Evolutionary conservation across 64 coral and sea anemone genomes (phyloP), one percentile per base, ranked within the genome.

Genomic region (Actinia equina): DNA sequence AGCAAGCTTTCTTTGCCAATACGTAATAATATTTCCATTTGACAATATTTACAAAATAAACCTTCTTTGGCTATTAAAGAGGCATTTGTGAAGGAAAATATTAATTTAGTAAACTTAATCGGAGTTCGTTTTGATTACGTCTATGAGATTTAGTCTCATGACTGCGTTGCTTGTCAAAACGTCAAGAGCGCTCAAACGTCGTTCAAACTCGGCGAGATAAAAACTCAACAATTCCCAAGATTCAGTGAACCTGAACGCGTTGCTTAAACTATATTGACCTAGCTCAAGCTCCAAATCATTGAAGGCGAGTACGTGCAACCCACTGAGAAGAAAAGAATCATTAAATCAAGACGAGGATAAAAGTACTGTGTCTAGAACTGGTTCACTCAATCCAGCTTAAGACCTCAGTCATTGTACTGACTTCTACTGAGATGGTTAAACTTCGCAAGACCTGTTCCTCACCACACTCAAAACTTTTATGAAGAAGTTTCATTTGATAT

Each of bases 61-160:
- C 23, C 25, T 15, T 74, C 25, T 25, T 74, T 30, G 26, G n/a
- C 69, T 74, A 74, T 74, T 74, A 74, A 74, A 74, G 26, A 30
- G 23, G 42, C 69, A 74, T 74, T 71, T 74, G 22, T 30, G 69
- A 74, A 74, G 26, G 14, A 74, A 74, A 74, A 74, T 74, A 74
- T 74, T 74, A 74, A 74, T 74, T 74, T 74, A 74, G 69, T 74
- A 74, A 74, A 74, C 69, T 74, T 30, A 74, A 74, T 74, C 25
- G 42, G 13, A 74, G 27, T 37, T 74, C 7, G 69, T 74, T 74
- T 74, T 37, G 22, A 30, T 74, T 74, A 41, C 69, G 26, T 74
- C n/a, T 30, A 74, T 37, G 22, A n/a, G 69, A 37, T 37, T 37
- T 37, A 3, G 69, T 74, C 69, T 74, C 69, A 74, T 74, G 69